Evolutionary conservation across 2,888 invertebrate species (phyloP), one percentile per base, ranked within the genome.

Genomic region (Lasioglossum leucozonium): DNA sequence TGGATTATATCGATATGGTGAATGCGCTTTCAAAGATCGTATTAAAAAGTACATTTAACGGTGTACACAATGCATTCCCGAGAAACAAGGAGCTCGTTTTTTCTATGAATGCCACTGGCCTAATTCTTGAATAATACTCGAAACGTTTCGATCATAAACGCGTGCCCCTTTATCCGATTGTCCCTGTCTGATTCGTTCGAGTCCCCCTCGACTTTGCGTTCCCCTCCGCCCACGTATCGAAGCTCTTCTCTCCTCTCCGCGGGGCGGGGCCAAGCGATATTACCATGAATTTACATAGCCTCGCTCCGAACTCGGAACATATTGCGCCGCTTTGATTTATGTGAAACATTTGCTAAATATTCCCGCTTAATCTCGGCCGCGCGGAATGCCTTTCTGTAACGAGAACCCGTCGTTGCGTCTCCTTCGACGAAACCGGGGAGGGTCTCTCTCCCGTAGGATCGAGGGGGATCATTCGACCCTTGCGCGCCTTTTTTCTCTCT

Each of bases 271-370:
- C 92, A 11, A 74, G 80, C 87, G 91, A 91, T 91, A 94, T 94
- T 94, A 94, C 93, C 94, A 94, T 94, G 94, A 94, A 94, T 94
- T 94, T 94, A 93, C 94, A 94, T 94, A 94, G 93, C 90, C 91
- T 90, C 90, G 91, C 91, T 90, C 90, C 90, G 87, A 91, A 90
- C 93, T 91, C 90, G 82, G 91, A 94, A 93, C 94, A 94, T 94
- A 94, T 94, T 94, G 94, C 94, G 92, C 83, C 84, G 92, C 93
- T 94, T 94, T 94, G 94, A 94, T 94, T 94, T 94, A 94, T 94
- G 93, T 91, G 94, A 94, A 93, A 94, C 93, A 94, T 94, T 94
- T 93, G 93, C 93, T 94, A 94, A 94, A 94, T 94, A 94, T 93
- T 92, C 92, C 90, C 89, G 93, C 92, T 93, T 93, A 93, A 93